phyloP scores from a whole-genome alignment of 2,113 vertebrate species.

The Dendropsophus ebraccatus region DNA sequence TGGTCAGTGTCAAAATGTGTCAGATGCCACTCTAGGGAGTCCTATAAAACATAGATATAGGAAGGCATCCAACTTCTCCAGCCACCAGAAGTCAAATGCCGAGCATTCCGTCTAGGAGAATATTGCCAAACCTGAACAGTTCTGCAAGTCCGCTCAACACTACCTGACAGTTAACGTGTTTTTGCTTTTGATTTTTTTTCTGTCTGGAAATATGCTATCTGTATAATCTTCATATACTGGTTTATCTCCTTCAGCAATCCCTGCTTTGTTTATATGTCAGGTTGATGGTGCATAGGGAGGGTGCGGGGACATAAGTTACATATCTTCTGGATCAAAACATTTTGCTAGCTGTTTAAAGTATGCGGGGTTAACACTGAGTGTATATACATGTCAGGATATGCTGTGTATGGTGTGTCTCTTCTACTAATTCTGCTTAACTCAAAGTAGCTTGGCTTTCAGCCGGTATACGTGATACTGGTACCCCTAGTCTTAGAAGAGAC shows the following conservation, averaged over 20 bases:
- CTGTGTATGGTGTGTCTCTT: not conserved
- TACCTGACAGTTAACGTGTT: not conserved
- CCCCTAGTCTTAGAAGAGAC: not conserved
- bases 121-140: no score
- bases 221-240: not conserved
- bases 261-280: constrained; percentile 28
- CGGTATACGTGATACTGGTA: not conserved
- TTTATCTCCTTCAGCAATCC: constrained; percentile 30
- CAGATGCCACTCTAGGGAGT: no score
- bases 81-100: no score
- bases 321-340: constrained; percentile 11
- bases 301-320: not conserved
- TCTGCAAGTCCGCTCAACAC: no score
- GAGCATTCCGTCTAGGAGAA: no score
- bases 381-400: not conserved
- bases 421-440: not conserved
- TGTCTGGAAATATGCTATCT: not conserved
- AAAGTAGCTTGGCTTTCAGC: not conserved
- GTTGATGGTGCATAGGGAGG: not conserved
- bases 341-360: not conserved
- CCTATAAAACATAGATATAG: not conserved
- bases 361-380: not conserved
- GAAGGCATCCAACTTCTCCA: not conserved
- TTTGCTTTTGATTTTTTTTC: not conserved
- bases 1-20: no score